Percentiles rank a stretch among this genome's conserved stretches.
phyloP scores from a whole-genome alignment of 1,140 invertebrate genomes.

The Megalonaias nervosa region DNA sequence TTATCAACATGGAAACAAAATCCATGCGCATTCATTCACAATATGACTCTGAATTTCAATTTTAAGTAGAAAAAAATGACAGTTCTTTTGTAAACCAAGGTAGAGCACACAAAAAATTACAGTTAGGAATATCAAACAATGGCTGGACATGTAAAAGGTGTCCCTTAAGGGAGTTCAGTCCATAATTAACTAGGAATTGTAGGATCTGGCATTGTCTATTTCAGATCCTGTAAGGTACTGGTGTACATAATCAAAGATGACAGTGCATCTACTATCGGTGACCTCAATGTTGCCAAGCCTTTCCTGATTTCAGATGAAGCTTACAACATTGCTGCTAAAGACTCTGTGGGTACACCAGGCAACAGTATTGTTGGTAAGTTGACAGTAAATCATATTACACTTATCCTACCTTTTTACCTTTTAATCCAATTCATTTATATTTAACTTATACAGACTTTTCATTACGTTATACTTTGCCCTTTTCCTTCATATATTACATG shows the following conservation, averaged over 20 bases:
- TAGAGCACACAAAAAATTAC: too few relatives aligned
- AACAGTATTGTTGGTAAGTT: slow-evolving; percentile 32
- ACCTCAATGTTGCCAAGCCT: slow-evolving; percentile 31
- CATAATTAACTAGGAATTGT: neutral
- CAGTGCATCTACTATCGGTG: slow-evolving; percentile 29
- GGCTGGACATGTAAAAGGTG: too few relatives aligned
- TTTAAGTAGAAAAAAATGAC: too few relatives aligned
- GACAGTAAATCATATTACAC: neutral
- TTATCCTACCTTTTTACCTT: neutral
- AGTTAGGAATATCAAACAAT: too few relatives aligned
- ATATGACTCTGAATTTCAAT: too few relatives aligned
- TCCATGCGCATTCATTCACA: too few relatives aligned
- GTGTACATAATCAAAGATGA: slow-evolving; percentile 45
- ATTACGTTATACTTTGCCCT: too few relatives aligned
- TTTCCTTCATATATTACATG: too few relatives aligned
- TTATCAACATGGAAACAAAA: too few relatives aligned
- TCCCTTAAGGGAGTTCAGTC: too few relatives aligned
- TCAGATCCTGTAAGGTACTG: slow-evolving; percentile 20
- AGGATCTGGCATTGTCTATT: neutral
- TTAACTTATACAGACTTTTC: too few relatives aligned
- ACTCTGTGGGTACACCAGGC: slow-evolving; percentile 33
- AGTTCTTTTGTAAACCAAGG: too few relatives aligned
- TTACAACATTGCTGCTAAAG: slow-evolving; percentile 28
- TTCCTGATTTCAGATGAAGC: slow-evolving; percentile 29
- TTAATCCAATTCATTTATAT: neutral